These are phyloP conservation scores for Morone chrysops DNA, from an alignment of 2,113 vertebrate genomes.

Conservation along the genomic window DNA sequence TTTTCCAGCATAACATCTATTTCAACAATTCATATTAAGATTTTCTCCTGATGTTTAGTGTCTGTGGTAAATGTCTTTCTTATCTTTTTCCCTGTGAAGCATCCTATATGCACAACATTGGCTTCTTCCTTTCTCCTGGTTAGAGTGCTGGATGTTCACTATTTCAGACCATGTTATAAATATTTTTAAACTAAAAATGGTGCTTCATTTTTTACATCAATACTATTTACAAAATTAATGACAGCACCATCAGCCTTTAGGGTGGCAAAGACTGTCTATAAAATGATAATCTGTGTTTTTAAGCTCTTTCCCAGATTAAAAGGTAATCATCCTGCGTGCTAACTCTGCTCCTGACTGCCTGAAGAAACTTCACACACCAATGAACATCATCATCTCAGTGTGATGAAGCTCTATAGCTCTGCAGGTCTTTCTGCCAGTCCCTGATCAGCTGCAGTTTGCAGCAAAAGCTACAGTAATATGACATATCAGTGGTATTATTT, in stretches of 20 bases:
- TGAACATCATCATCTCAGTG: constrained; percentile 65
- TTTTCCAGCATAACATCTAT: not conserved
- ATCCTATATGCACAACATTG: not conserved
- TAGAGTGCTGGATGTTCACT: not conserved
- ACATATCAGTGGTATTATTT: not conserved
- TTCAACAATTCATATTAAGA: constrained; percentile 15
- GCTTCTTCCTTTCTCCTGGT: not conserved
- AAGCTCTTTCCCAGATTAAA: constrained; percentile 48
- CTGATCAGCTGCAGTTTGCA: constrained; percentile 47
- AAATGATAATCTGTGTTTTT: constrained; percentile 40
- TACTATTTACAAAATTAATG: constrained; percentile 26
- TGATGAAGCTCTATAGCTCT: constrained; percentile 65
- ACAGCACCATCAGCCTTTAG: not conserved
- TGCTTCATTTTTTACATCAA: constrained; percentile 12
- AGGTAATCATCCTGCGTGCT: constrained; percentile 49
- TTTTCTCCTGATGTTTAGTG: not conserved
- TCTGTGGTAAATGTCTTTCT: constrained; percentile 13
- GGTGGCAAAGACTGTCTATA: constrained; percentile 3
- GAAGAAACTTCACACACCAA: constrained; percentile 68
- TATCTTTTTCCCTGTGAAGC: not conserved
- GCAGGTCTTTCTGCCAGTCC: constrained; percentile 51
- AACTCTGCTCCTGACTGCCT: constrained; percentile 58
- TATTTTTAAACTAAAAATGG: constrained; percentile 10
- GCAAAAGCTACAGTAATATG: not conserved
- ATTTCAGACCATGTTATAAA: constrained; percentile 14